A percentile compares a stretch with the other conserved stretches of the same genome.
Conservation (phyloP, 2,888 invertebrate species). For the Oscheius sp. region DNA sequence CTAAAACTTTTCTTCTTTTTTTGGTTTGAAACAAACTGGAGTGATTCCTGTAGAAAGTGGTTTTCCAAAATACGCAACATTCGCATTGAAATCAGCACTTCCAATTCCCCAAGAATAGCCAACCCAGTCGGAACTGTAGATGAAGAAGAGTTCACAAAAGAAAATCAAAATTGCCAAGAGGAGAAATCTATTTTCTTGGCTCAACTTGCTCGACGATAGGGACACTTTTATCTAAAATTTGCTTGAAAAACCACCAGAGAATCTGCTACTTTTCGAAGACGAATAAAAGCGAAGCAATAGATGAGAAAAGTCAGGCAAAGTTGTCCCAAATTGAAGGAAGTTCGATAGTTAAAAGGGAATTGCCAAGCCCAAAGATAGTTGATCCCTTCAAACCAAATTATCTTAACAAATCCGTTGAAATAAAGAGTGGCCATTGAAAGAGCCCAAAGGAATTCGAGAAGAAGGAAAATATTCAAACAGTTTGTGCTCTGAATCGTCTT, state of each 20-base stretch:
- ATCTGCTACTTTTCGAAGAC: not conserved
- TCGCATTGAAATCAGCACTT: not conserved
- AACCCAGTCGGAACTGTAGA: slow-evolving; percentile 5
- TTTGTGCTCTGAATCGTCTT: not conserved
- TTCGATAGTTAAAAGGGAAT: not conserved
- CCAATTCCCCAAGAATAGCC: slow-evolving; percentile 7
- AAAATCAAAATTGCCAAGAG: slow-evolving; percentile 6
- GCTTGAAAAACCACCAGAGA: not conserved
- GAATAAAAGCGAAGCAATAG: slow-evolving; percentile 1
- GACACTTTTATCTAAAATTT: not conserved
- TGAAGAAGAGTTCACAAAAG: not conserved
- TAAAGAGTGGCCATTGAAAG: not conserved
- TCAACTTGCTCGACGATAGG: not conserved
- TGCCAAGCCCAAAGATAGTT: not conserved
- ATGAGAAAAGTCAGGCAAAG: not conserved
- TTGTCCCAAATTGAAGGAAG: not conserved
- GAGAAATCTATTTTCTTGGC: not conserved
- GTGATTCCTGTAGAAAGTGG: not conserved
- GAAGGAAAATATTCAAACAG: not conserved
- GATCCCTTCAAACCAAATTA: not conserved
- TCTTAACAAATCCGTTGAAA: not conserved
- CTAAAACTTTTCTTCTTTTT: not conserved
- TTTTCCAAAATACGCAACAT: not conserved
- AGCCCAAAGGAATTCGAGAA: slow-evolving; percentile 4
- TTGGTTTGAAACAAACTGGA: no score